Conservation (phyloP, 2,888 invertebrate genomes). For the Stenolophus ochropezus region DNA sequence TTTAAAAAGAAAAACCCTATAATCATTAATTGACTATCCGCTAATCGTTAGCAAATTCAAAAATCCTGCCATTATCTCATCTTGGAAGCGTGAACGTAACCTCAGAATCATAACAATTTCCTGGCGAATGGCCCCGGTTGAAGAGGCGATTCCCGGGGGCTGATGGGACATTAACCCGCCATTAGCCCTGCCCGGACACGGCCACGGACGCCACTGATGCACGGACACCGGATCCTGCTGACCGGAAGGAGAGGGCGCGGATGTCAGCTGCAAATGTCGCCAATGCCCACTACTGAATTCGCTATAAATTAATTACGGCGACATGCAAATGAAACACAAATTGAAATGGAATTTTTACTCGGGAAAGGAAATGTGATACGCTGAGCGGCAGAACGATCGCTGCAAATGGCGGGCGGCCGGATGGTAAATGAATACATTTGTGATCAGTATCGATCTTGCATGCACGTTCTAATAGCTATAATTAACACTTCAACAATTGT, state of each 20-base stretch:
- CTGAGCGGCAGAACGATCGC: neutral
- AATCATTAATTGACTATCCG: no score
- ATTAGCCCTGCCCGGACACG: constrained; percentile 14
- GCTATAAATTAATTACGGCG: constrained; percentile 46
- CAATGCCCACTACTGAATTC: constrained; percentile 19
- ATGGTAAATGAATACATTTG: constrained; percentile 17
- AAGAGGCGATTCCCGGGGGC: neutral
- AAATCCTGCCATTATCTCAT: neutral
- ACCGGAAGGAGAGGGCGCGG: constrained; percentile 18
- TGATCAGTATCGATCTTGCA: constrained; percentile 2
- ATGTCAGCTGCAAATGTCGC: constrained; percentile 55
- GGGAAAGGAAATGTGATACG: constrained; percentile 17
- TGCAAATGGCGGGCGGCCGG: neutral
- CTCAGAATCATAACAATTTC: constrained; percentile 7
- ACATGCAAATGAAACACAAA: constrained; percentile 44
- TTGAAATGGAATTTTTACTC: constrained; percentile 34
- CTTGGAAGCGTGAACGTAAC: neutral
- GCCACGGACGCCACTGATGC: constrained; percentile 19
- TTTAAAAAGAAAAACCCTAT: no score
- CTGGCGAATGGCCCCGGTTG: neutral
- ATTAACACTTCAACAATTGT: constrained; percentile 1
- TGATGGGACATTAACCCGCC: constrained; percentile 37
- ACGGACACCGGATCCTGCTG: neutral
- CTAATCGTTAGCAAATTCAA: neutral
- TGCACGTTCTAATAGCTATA: neutral